A percentile compares a stretch with the other conserved stretches of the same genome.
Conservation (phyloP, 1,140 invertebrate genomes). For the Aphaenogaster floridana region DNA sequence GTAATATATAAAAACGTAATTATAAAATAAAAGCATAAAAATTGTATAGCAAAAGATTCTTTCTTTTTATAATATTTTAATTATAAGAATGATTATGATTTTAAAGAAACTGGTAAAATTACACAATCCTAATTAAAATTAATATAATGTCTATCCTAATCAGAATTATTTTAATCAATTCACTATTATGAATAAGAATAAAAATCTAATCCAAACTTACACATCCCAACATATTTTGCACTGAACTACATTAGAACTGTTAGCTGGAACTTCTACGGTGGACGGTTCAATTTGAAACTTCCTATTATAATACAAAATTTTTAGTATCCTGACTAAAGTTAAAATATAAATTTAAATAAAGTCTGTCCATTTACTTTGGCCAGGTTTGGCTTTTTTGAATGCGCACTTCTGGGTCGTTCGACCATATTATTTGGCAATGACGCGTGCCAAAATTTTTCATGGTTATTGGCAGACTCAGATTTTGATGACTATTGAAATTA, state of each 20-base stretch:
- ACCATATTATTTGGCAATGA: conserved; percentile 80
- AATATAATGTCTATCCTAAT: neutral
- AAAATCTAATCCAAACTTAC: conserved; percentile 71
- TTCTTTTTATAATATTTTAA: neutral
- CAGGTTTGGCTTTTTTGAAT: conserved; percentile 31
- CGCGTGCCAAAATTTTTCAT: conserved; percentile 82
- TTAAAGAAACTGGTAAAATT: neutral
- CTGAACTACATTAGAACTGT: conserved; percentile 46
- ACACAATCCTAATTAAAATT: neutral
- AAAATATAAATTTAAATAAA: neutral
- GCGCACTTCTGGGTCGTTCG: conserved; percentile 70
- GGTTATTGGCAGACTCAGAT: conserved; percentile 77
- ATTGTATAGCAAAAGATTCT: conserved; percentile 2
- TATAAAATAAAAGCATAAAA: neutral
- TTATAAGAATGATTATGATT: conserved; percentile 2
- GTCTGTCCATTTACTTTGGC: neutral
- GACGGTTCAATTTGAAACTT: conserved; percentile 76
- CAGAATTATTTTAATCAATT: conserved; percentile 29
- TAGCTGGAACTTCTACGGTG: conserved; percentile 70
- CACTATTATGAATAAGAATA: conserved; percentile 16
- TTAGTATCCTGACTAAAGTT: neutral
- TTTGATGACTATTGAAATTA: conserved; percentile 77
- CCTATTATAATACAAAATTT: conserved; percentile 57
- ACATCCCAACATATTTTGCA: conserved; percentile 75
- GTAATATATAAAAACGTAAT: neutral